Conservation (phyloP, 2,888 invertebrate genomes). For the Andrena trimmerana region DNA sequence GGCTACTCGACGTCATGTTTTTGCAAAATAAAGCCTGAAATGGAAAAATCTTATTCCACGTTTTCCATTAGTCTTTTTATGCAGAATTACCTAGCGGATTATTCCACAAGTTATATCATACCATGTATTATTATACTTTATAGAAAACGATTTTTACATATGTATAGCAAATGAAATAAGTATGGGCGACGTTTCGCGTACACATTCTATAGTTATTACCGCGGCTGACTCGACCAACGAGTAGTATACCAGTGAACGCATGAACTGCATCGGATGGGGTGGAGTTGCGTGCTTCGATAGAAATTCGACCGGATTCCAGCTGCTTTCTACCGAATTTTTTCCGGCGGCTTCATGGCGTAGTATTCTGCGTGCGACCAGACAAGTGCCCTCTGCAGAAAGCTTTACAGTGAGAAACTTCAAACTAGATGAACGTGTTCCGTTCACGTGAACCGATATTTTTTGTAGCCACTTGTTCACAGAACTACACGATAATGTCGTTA, state of each 20-base stretch:
- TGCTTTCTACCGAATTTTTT: slow-evolving; percentile 64
- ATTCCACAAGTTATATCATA: no score
- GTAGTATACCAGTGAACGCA: not conserved
- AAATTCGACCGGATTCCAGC: slow-evolving; percentile 64
- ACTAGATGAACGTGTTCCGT: not conserved
- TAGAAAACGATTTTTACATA: no score
- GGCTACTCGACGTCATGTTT: no score
- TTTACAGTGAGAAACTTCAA: not conserved
- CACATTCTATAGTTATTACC: not conserved
- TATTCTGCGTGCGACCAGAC: not conserved
- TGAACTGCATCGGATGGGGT: slow-evolving; percentile 19
- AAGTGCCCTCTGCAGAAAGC: not conserved
- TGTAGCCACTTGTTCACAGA: not conserved
- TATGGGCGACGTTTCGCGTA: not conserved
- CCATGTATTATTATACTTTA: no score
- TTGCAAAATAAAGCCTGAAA: no score
- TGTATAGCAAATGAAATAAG: not conserved
- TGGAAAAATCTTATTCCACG: no score
- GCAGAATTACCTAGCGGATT: no score
- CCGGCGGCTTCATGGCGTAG: not conserved
- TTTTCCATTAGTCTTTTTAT: no score
- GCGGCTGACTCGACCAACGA: not conserved
- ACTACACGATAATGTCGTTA: no score
- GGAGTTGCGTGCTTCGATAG: slow-evolving; percentile 44
- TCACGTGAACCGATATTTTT: not conserved